These are phyloP conservation scores for Drosophila histrio DNA, from an alignment of 2,888 invertebrate genomes.

Conservation along the genomic window DNA sequence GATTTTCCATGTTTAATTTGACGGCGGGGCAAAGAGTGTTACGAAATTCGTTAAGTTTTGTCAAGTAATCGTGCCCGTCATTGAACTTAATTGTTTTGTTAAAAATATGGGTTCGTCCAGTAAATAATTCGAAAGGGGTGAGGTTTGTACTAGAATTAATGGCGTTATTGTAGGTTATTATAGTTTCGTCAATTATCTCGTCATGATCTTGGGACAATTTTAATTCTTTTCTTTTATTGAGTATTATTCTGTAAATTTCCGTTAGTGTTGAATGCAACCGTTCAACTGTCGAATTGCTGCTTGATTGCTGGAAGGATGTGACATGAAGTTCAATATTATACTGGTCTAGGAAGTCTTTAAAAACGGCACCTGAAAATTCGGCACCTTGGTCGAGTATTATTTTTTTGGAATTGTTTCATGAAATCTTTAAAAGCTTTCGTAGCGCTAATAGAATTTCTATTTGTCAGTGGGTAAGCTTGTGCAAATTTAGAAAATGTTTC, in stretches of 20 bases:
- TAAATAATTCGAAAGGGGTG: slow-evolving; percentile 41
- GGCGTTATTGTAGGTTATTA: not conserved
- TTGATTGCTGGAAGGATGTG: slow-evolving; percentile 1
- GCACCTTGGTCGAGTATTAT: not conserved
- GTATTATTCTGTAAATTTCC: not conserved
- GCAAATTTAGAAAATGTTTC: slow-evolving; percentile 45
- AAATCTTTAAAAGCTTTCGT: slow-evolving; percentile 11
- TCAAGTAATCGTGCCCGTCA: slow-evolving; percentile 23
- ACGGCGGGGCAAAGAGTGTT: not conserved
- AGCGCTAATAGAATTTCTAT: not conserved
- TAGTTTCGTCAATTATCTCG: slow-evolving; percentile 19
- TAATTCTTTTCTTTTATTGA: not conserved
- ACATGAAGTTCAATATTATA: slow-evolving; percentile 8
- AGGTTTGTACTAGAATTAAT: slow-evolving; percentile 1
- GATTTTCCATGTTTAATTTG: not conserved
- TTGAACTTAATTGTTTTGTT: slow-evolving; percentile 11
- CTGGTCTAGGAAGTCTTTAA: slow-evolving; percentile 32
- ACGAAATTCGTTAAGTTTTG: slow-evolving; percentile 15
- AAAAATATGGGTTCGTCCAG: slow-evolving; percentile 37
- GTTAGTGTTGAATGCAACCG: not conserved
- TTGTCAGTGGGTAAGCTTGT: not conserved
- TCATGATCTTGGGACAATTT: not conserved
- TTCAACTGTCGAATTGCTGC: not conserved
- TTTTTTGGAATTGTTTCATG: slow-evolving; percentile 11
- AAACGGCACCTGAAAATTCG: slow-evolving; percentile 11